A percentile compares a stretch with the other conserved stretches of the same genome.
Conservation (phyloP, 2,888 invertebrate genomes). For the Cheilosia vernalis region DNA sequence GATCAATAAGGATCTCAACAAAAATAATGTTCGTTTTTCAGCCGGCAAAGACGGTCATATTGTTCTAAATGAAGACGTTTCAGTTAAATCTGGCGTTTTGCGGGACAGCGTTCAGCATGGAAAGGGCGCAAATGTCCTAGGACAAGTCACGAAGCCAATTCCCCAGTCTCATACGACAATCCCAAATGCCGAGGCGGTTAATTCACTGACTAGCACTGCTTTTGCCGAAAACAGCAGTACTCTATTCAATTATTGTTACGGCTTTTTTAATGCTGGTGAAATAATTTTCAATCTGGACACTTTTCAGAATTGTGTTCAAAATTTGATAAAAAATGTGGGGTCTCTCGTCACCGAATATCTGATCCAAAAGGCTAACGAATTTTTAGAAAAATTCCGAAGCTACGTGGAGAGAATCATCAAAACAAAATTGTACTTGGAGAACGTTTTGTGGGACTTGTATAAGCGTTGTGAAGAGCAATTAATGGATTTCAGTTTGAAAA, state of each 20-base stretch:
- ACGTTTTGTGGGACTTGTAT: slow-evolving; percentile 48
- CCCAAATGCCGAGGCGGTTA: slow-evolving; percentile 24
- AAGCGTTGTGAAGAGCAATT: not conserved
- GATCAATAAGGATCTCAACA: slow-evolving; percentile 77
- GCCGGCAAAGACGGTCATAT: slow-evolving; percentile 78
- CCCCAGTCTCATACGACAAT: slow-evolving; percentile 73
- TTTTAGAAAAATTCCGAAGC: not conserved
- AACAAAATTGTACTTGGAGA: slow-evolving; percentile 33
- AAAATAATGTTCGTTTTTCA: slow-evolving; percentile 77
- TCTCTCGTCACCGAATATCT: slow-evolving; percentile 6
- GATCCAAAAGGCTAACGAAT: slow-evolving; percentile 29
- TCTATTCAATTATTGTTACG: slow-evolving; percentile 16
- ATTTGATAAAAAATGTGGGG: slow-evolving; percentile 13
- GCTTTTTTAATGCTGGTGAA: not conserved
- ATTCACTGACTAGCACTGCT: slow-evolving; percentile 19
- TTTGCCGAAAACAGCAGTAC: slow-evolving; percentile 12
- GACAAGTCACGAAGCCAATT: slow-evolving; percentile 77
- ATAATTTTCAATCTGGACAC: slow-evolving; percentile 18
- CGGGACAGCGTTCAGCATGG: slow-evolving; percentile 80
- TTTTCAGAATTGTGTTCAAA: slow-evolving; percentile 51
- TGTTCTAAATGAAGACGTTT: slow-evolving; percentile 79
- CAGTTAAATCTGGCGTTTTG: slow-evolving; percentile 76
- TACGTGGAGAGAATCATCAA: slow-evolving; percentile 11
- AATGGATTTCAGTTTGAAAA: slow-evolving; percentile 5
- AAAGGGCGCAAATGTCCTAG: slow-evolving; percentile 78